Evolutionary conservation across 1,140 invertebrate genomes (phyloP), one percentile per base, ranked within the genome.

Genomic region (Mya arenaria): DNA sequence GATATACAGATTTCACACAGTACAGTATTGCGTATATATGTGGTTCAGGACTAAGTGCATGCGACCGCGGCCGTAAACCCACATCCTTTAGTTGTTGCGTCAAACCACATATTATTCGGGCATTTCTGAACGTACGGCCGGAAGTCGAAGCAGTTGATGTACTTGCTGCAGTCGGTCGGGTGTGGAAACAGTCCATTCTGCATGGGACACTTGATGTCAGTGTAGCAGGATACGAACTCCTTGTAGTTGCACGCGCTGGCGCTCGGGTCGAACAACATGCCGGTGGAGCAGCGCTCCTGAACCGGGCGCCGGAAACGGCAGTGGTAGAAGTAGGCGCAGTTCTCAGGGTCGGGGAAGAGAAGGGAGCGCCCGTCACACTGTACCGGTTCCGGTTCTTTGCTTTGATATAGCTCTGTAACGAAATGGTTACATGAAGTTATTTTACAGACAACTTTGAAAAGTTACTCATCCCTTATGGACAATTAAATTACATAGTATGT

Each of bases 311-410:
- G 60, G 19, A 78, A 58, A 32, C 72, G 48, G 36, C 85, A 87
- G 60, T 87, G 84, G 52, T 84, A 85, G 36, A 81, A 87, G 55
- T 87, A 87, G 19, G 85, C 85, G 60, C 85, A 87, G 36, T 87
- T 87, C 25, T 78, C 71, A 0, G 77, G 77, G 58, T 87, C 85
- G 8, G 73, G 81, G 44, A 87, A 87, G 5, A 87, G 41, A 13
- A 44, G 52, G 4, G 63, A 13, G 13, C 15, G 44, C 4, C 17
- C 32, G 41, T 63, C 36, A 55, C 71, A 83, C 15, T 55, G 32
- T 41, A 77, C 68, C 58, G 69, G 75, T 5, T 83, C 75, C n/a
- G 66, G 58, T 37, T 83, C 75, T 32, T 77, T 77, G n/a, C 69
- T 56, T 15, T 68, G 73, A 58, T 73, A 69, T 17, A 77, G 56